Evolutionary conservation across 1,140 invertebrate genomes (phyloP).

Genomic region (Gerris buenoi): DNA sequence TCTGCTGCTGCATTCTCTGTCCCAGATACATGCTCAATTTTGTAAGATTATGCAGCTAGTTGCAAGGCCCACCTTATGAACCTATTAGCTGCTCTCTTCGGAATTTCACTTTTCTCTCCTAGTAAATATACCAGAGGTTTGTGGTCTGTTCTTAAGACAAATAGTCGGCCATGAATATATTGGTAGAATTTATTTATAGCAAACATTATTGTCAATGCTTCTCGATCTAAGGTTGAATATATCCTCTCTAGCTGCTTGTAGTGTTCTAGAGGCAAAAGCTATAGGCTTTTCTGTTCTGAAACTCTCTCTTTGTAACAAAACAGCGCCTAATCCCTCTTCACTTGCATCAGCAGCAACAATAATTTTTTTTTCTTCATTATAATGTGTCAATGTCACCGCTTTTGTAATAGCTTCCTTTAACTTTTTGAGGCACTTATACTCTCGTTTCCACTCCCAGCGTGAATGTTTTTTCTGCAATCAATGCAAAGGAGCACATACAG

Average conservation of each 20-base stretch:
- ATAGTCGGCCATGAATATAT: not conserved
- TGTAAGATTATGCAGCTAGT: not conserved
- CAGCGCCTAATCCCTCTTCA: conserved; percentile 24
- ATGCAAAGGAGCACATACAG: conserved; percentile 13
- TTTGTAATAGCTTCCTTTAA: conserved; percentile 13
- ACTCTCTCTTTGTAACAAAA: conserved; percentile 24
- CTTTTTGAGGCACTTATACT: conserved; percentile 14
- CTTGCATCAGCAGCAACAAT: conserved; percentile 26
- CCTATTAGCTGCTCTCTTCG: not conserved
- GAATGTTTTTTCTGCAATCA: conserved; percentile 15
- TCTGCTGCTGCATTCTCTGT: not conserved
- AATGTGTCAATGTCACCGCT: conserved; percentile 19
- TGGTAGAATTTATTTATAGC: conserved; percentile 23
- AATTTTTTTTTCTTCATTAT: conserved; percentile 22
- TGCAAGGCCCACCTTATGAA: not conserved
- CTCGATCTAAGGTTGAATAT: conserved; percentile 37
- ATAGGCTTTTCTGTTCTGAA: conserved; percentile 26
- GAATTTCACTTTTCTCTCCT: not conserved
- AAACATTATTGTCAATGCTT: conserved; percentile 34
- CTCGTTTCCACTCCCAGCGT: conserved; percentile 13
- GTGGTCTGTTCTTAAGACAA: not conserved
- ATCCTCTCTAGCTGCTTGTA: conserved; percentile 31
- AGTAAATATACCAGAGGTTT: not conserved
- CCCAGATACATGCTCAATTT: not conserved
- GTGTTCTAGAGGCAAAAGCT: conserved; percentile 27